Percentiles rank a stretch among this genome's conserved stretches.
Evolutionary conservation across 2,113 vertebrate genomes (phyloP).

Genomic region (Ploceus nigricollis): DNA sequence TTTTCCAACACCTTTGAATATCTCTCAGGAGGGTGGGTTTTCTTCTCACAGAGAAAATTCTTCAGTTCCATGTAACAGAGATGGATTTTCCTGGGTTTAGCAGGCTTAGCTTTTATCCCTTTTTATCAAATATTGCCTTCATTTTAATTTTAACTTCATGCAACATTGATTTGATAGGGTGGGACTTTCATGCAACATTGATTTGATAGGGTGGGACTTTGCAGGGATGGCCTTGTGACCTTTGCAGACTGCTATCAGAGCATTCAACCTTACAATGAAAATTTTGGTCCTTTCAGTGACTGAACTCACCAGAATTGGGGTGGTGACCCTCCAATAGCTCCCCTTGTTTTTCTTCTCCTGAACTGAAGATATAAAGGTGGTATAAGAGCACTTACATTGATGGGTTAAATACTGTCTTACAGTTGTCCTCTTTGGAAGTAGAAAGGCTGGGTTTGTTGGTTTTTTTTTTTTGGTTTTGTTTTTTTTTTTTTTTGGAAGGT

Average conservation of each 20-base stretch:
- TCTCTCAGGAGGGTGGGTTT: background rate
- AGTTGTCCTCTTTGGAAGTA: background rate
- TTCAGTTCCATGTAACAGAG: background rate
- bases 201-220: background rate
- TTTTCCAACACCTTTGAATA: background rate
- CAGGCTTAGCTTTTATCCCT: background rate
- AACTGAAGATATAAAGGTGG: background rate
- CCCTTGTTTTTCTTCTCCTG: background rate
- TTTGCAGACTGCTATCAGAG: background rate
- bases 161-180: background rate
- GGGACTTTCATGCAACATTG: background rate
- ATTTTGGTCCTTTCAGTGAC: background rate
- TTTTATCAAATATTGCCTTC: background rate
- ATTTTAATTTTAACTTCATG: background rate
- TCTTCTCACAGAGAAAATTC: background rate
- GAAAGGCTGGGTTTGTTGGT: too few relatives aligned
- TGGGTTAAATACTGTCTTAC: background rate
- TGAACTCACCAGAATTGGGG: background rate
- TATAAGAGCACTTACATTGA: background rate
- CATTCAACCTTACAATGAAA: background rate
- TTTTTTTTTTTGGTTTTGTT: too few relatives aligned
- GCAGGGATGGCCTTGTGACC: background rate
- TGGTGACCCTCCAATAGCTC: background rate
- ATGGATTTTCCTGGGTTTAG: background rate
- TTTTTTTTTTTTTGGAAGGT: background rate